These are phyloP conservation scores for Brachyalestes nurse DNA, from an alignment of 2,797 vertebrate species.

Conservation along the genomic window DNA sequence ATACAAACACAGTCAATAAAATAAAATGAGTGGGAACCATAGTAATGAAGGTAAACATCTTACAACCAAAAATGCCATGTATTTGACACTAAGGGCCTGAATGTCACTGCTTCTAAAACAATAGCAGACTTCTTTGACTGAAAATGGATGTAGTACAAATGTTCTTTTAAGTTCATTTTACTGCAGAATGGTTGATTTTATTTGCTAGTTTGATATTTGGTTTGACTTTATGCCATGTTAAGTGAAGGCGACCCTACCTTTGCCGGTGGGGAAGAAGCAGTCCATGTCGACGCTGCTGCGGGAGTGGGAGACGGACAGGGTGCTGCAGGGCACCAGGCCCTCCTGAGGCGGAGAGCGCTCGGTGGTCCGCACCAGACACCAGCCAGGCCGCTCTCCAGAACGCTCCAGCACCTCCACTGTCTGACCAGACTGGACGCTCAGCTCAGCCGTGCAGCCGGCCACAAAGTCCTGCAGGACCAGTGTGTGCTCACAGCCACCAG, in stretches of 20 bases:
- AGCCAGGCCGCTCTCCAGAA: constrained; percentile 89
- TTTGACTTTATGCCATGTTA: too few species aligned
- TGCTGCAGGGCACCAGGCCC: constrained; percentile 91
- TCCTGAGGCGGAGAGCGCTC: constrained; percentile 90
- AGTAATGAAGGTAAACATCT: too few species aligned
- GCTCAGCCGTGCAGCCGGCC: constrained; percentile 84
- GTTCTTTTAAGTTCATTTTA: too few species aligned
- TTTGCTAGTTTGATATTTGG: too few species aligned
- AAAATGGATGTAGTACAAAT: too few species aligned
- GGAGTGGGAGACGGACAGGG: constrained; percentile 94
- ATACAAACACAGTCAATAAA: too few species aligned
- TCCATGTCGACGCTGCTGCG: constrained; percentile 97
- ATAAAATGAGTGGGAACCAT: too few species aligned
- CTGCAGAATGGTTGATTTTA: too few species aligned
- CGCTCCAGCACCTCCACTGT: constrained; percentile 96
- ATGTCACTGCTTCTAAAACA: too few species aligned
- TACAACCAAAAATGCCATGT: too few species aligned
- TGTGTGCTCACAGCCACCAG: constrained; percentile 93
- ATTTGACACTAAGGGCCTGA: too few species aligned
- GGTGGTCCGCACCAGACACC: constrained; percentile 92
- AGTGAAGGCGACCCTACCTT: constrained; percentile 73
- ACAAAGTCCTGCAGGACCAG: constrained; percentile 93
- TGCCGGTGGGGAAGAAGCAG: constrained; percentile 82
- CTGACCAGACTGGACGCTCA: constrained; percentile 93
- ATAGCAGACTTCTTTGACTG: too few species aligned